Evolutionary conservation across 2,888 invertebrate species (phyloP).

Genomic region (Scaptomyza cyrtandrae): DNA sequence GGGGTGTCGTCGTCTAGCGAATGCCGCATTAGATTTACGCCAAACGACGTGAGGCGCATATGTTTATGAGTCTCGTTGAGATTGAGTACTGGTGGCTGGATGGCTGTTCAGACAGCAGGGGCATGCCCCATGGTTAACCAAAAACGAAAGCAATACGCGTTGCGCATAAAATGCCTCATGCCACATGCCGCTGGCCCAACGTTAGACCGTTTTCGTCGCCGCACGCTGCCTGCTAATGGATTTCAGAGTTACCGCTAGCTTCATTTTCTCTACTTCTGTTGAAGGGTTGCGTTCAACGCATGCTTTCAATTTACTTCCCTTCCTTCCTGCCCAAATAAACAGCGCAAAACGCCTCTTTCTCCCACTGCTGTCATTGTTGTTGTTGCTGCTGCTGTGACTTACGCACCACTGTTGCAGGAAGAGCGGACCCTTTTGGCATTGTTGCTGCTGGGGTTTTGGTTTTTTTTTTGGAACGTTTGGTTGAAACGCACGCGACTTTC

Average conservation of each 20-base stretch:
- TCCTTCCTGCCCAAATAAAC: conserved; percentile 43
- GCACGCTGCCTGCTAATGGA: conserved; percentile 77
- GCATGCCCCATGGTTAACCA: conserved; percentile 82
- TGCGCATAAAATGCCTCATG: conserved; percentile 79
- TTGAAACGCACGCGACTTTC: conserved; percentile 79
- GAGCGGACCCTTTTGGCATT: conserved; percentile 1
- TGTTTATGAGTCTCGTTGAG: conserved; percentile 82
- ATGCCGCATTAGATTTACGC: conserved; percentile 83
- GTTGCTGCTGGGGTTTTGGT: conserved; percentile 47
- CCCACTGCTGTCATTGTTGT: conserved; percentile 14
- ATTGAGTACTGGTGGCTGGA: conserved; percentile 56
- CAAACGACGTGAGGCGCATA: conserved; percentile 83
- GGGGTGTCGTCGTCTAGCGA: conserved; percentile 71
- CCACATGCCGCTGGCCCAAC: conserved; percentile 34
- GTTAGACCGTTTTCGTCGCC: conserved; percentile 23
- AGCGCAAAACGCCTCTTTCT: conserved; percentile 36
- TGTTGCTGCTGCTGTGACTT: neutral
- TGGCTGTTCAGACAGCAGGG: conserved; percentile 44
- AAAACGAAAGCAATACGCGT: conserved; percentile 78
- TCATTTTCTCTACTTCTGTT: conserved; percentile 17
- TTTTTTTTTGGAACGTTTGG: conserved; percentile 53
- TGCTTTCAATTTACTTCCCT: conserved; percentile 79
- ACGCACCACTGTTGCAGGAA: conserved; percentile 1
- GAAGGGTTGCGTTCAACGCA: conserved; percentile 71
- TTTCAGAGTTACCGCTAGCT: conserved; percentile 63